Base-by-base conservation (phyloP, 2,113 vertebrate species). In the Pedetes capensis region DNA sequence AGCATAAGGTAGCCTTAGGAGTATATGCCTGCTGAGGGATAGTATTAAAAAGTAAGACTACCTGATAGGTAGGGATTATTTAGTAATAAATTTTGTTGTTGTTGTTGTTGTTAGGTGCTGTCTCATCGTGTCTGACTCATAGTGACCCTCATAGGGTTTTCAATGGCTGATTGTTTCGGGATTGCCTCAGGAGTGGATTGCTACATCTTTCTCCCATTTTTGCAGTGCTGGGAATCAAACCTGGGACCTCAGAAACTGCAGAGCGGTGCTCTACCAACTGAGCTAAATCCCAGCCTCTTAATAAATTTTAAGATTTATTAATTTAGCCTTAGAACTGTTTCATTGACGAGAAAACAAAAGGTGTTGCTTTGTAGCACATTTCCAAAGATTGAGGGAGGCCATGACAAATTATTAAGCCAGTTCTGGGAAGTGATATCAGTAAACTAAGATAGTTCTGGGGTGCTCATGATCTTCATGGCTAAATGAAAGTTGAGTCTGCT, bases 1-100 rank as follows among this genome's bases (percentile, higher is more conserved):
- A 94, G 20, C 20, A 96, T 76, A 95, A 92, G 71, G 6, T 71
- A 87, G 10, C n/a, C 83, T 93, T 84, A 88, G 61, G 87, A 90
- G n/a, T 75, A 23, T 83, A 32, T 64, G 32, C 5, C 57, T 81
- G 29, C 59, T 91, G 44, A 87, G 42, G 37, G 82, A 84, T 47
- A 83, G 42, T 32, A 47, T 87, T 89, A 92, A 37, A 94, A n/a
- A 92, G 76, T 81, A 95, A 61, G 16, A 10, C 53, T 92, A 20
- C 55, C 91, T 87, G 42, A 8, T 39, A 78, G 20, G 20, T 49
- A 84, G 84, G 16, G 87, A 84, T 94, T 74, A 87, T 66, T 92
- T 95, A 90, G 64, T 84, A 69, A 61, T 94, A 89, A 89, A 71
- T n/a, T n/a, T n/a, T n/a, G n/a, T n/a, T n/a, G n/a, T n/a, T n/a